These are phyloP conservation scores for Acropora yongei DNA, from an alignment of 64 coral and sea anemone species.

Conservation along the genomic window DNA sequence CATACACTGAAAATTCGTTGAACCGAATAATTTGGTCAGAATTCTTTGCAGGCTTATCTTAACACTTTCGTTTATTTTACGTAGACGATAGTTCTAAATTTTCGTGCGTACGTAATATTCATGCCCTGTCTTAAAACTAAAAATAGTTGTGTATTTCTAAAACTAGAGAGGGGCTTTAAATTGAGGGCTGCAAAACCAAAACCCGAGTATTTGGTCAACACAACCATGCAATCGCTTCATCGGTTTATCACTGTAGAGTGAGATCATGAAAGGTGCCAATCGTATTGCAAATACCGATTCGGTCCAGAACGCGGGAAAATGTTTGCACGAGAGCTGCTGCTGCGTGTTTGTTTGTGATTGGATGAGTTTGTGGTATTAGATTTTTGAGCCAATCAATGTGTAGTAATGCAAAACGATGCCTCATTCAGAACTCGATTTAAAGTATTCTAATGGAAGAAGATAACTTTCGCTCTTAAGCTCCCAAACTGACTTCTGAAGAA, in stretches of 20 bases:
- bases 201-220: background rate
- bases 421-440: too few relatives aligned
- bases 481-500: background rate
- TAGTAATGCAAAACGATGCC: too few relatives aligned
- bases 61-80: background rate
- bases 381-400: too few relatives aligned
- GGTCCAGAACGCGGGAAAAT: too few relatives aligned
- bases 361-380: too few relatives aligned
- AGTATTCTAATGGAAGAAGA: too few relatives aligned
- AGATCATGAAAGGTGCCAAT: too few relatives aligned
- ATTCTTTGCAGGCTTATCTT: too few relatives aligned
- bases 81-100: constrained; percentile 27
- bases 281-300: too few relatives aligned
- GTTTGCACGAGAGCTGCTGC: too few relatives aligned
- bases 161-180: background rate
- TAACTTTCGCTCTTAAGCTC: too few relatives aligned
- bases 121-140: constrained; percentile 12
- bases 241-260: background rate
- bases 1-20: background rate
- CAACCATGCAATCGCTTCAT: background rate
- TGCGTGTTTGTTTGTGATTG: background rate
- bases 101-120: constrained; percentile 19
- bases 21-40: too few relatives aligned
- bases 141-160: background rate
- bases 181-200: background rate